Percentiles rank a stretch among this genome's conserved stretches.
These are phyloP conservation scores for Microtus ochrogaster DNA, from an alignment of 2,113 vertebrate genomes.

Conservation along the genomic window DNA sequence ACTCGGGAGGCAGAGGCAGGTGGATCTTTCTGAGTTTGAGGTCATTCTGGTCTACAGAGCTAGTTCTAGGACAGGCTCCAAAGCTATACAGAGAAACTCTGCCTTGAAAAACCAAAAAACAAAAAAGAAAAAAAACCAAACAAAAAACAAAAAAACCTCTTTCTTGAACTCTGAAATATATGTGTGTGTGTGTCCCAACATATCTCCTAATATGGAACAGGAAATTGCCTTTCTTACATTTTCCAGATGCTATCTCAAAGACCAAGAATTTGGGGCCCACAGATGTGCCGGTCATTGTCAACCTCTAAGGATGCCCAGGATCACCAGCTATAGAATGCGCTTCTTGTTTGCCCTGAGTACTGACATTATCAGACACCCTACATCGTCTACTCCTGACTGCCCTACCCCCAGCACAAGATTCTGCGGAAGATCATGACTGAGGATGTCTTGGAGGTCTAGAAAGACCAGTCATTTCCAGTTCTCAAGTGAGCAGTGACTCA, in stretches of 20 bases:
- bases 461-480: not conserved
- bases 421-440: not conserved
- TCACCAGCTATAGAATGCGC: constrained; percentile 48
- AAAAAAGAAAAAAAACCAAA: too few species aligned
- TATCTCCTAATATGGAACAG: constrained; percentile 71
- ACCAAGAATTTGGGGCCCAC: constrained; percentile 59
- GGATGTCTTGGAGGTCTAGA: not conserved
- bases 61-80: too few species aligned
- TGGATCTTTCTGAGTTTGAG: too few species aligned
- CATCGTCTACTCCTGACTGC: not conserved
- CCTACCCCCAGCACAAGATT: not conserved
- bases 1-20: too few species aligned
- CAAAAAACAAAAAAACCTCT: too few species aligned
- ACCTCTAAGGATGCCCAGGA: constrained; percentile 45
- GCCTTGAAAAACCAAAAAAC: too few species aligned
- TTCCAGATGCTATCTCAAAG: constrained; percentile 73
- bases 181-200: not conserved
- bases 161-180: too few species aligned
- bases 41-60: too few species aligned
- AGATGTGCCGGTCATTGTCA: constrained; percentile 62
- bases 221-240: constrained; percentile 41
- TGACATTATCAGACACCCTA: not conserved
- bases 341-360: constrained; percentile 28
- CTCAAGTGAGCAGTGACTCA: not conserved
- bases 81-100: too few species aligned